These are phyloP conservation scores for Unio delphinus DNA, from an alignment of 2,888 invertebrate species.

Conservation along the genomic window DNA sequence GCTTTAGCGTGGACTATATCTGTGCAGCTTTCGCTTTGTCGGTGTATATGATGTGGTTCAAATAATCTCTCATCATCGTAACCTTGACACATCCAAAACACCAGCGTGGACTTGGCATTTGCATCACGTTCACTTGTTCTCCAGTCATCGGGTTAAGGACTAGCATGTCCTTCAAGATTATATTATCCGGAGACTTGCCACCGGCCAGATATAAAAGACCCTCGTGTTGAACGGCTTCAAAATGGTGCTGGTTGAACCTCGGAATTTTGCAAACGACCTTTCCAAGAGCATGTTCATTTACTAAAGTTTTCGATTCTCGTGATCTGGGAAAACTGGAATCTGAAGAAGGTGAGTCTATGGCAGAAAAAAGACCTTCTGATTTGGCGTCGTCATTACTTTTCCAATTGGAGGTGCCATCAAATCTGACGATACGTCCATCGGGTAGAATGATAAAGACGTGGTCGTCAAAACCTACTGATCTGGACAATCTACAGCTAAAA, in stretches of 20 bases:
- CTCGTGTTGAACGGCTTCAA: slow-evolving; percentile 52
- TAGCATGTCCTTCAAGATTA: slow-evolving; percentile 35
- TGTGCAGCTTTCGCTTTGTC: background rate
- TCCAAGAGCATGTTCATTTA: slow-evolving; percentile 26
- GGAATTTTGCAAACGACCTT: slow-evolving; percentile 34
- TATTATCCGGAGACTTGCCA: slow-evolving; percentile 56
- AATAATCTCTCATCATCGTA: slow-evolving; percentile 32
- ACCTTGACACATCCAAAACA: slow-evolving; percentile 45
- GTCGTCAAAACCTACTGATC: slow-evolving; percentile 48
- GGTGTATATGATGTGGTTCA: slow-evolving; percentile 38
- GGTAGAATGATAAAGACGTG: slow-evolving; percentile 49
- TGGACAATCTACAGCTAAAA: slow-evolving; percentile 51
- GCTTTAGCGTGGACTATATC: no score
- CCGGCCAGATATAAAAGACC: slow-evolving; percentile 49
- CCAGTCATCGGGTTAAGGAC: slow-evolving; percentile 21
- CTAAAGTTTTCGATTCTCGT: slow-evolving; percentile 4
- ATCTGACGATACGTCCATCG: slow-evolving; percentile 52
- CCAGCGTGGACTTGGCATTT: slow-evolving; percentile 48
- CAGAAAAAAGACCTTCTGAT: slow-evolving; percentile 2
- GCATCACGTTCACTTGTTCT: slow-evolving; percentile 17
- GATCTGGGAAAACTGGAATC: slow-evolving; percentile 20
- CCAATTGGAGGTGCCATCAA: slow-evolving; percentile 23
- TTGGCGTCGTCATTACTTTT: slow-evolving; percentile 23
- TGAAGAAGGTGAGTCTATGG: slow-evolving; percentile 20
- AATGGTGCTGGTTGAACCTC: slow-evolving; percentile 49